phyloP scores from a whole-genome alignment of 1,140 invertebrate genomes.

The Gryon sp. region DNA sequence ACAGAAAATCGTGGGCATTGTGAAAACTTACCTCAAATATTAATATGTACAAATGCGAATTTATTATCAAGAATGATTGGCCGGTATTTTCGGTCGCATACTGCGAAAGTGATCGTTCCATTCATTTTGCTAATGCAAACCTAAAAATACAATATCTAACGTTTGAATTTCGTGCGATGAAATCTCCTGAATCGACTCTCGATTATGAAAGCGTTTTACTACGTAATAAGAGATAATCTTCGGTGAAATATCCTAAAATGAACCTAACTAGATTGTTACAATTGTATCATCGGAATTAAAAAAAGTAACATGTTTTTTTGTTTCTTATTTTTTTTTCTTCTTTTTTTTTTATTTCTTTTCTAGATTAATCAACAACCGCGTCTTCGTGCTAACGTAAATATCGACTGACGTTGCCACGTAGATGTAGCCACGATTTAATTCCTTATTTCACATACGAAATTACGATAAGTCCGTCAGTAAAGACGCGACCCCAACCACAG shows the following conservation, averaged over 20 bases:
- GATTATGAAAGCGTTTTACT: conserved; percentile 57
- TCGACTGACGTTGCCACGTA: conserved; percentile 2
- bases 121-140: conserved; percentile 14
- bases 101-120: not conserved
- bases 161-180: conserved; percentile 59
- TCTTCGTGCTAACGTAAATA: conserved; percentile 26
- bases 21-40: conserved; percentile 6
- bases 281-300: conserved; percentile 57
- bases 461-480: conserved; percentile 46
- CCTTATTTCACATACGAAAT: conserved; percentile 44
- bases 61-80: conserved; percentile 6
- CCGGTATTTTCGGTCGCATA: not conserved
- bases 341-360: too few species aligned
- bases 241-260: conserved; percentile 53
- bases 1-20: not conserved
- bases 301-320: conserved; percentile 38
- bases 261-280: conserved; percentile 60
- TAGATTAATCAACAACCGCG: conserved; percentile 43
- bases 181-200: conserved; percentile 60
- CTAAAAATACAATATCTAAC: conserved; percentile 32
- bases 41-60: conserved; percentile 33
- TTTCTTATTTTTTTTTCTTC: too few species aligned
- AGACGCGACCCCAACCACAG: conserved; percentile 65
- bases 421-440: not conserved
- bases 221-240: conserved; percentile 49